These are phyloP conservation scores for Leptoclinus maculatus DNA, from an alignment of 2,797 vertebrate species.

Conservation along the genomic window DNA sequence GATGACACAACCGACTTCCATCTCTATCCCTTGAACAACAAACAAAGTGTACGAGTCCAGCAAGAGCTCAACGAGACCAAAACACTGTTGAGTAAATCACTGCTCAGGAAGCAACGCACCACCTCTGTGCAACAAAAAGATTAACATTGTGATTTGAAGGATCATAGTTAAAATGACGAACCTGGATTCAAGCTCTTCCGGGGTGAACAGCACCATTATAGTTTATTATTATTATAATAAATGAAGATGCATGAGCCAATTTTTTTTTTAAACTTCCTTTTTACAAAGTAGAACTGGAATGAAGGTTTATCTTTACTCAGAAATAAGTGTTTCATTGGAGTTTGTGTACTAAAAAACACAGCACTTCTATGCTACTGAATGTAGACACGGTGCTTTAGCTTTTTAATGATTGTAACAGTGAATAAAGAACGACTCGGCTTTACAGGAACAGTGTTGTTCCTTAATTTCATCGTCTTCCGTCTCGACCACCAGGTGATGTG, in stretches of 20 bases:
- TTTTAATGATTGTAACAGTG: too few species aligned
- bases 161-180: neutral
- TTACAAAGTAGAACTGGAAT: neutral
- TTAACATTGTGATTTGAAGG: neutral
- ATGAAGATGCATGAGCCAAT: neutral
- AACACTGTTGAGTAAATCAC: neutral
- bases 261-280: too few species aligned
- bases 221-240: neutral
- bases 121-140: neutral
- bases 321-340: neutral
- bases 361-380: neutral
- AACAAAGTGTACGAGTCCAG: neutral
- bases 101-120: neutral
- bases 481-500: too few species aligned
- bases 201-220: neutral
- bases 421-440: too few species aligned
- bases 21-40: neutral
- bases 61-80: neutral
- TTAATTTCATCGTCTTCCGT: too few species aligned
- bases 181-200: neutral
- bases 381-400: too few species aligned
- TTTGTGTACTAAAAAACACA: too few species aligned
- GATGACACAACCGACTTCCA: constrained; percentile 18
- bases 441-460: too few species aligned
- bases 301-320: neutral